Conservation (phyloP, 2,888 invertebrate genomes). For the Quadriops clusia region DNA sequence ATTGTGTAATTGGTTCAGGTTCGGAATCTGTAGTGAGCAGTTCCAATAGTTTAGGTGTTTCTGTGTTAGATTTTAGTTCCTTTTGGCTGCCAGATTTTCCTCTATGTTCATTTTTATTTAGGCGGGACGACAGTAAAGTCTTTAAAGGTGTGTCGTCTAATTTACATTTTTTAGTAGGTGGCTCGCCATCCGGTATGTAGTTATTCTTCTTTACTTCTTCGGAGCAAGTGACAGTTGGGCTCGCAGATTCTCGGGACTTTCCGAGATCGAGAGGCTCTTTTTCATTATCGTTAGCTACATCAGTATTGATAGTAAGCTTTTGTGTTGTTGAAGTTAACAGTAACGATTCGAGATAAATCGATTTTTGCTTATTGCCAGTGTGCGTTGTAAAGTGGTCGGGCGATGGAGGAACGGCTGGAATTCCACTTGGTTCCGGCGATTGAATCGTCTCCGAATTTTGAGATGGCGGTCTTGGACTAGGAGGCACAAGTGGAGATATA, state of each 20-base stretch:
- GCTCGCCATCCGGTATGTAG: slow-evolving; percentile 28
- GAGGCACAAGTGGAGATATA: slow-evolving; percentile 35
- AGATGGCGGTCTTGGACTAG: slow-evolving; percentile 48
- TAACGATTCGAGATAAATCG: slow-evolving; percentile 49
- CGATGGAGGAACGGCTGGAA: slow-evolving; percentile 57
- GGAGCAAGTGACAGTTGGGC: slow-evolving; percentile 63
- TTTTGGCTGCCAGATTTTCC: no score
- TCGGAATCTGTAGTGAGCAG: slow-evolving; percentile 34
- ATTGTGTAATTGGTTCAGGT: slow-evolving; percentile 56
- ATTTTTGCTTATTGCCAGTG: slow-evolving; percentile 28
- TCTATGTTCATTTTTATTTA: slow-evolving; percentile 20
- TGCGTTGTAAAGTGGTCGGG: slow-evolving; percentile 49
- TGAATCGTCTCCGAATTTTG: slow-evolving; percentile 61
- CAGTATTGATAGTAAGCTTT: slow-evolving; percentile 30
- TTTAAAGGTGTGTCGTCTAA: slow-evolving; percentile 38
- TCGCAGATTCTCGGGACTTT: slow-evolving; percentile 53
- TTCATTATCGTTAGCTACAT: slow-evolving; percentile 31
- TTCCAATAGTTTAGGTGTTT: slow-evolving; percentile 36
- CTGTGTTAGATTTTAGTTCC: slow-evolving; percentile 18
- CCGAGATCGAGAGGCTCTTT: slow-evolving; percentile 60
- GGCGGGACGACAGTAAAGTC: slow-evolving; percentile 36
- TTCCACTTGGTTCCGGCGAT: slow-evolving; percentile 61
- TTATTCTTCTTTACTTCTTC: slow-evolving; percentile 53
- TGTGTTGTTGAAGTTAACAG: slow-evolving; percentile 32
- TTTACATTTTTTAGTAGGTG: slow-evolving; percentile 41